Evolutionary conservation across 1,140 invertebrate species (phyloP).

Genomic region (Trichomalopsis sarcophagae): DNA sequence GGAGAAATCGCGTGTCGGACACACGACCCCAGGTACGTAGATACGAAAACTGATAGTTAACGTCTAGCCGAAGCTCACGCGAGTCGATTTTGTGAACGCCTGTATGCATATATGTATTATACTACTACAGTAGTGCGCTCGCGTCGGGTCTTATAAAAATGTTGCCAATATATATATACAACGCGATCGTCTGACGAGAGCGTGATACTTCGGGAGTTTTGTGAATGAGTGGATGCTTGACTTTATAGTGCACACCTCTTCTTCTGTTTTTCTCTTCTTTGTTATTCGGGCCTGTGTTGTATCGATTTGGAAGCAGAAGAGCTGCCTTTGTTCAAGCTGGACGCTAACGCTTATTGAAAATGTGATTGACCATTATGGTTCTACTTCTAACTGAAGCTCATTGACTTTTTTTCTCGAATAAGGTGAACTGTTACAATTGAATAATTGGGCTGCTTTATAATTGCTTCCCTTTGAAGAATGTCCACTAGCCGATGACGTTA

Average conservation of each 20-base stretch:
- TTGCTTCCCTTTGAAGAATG: neutral
- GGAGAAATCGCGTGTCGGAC: slow-evolving; percentile 71
- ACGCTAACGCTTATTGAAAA: neutral
- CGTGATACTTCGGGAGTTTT: no score
- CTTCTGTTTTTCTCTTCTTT: neutral
- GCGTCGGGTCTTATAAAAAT: no score
- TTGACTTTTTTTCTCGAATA: neutral
- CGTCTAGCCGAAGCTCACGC: neutral
- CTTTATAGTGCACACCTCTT: neutral
- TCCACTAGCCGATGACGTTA: slow-evolving; percentile 2
- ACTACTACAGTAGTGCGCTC: neutral
- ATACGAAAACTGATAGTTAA: neutral
- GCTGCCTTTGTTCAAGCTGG: neutral
- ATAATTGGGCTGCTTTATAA: neutral
- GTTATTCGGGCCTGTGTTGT: neutral
- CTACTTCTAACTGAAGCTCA: neutral
- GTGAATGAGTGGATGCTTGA: neutral
- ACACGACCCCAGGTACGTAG: slow-evolving; percentile 73
- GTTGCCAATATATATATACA: neutral
- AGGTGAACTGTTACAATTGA: neutral
- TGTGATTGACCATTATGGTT: neutral
- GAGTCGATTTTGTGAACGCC: neutral
- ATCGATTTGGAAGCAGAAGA: neutral
- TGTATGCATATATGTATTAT: neutral
- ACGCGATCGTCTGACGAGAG: neutral